Conservation (phyloP, 2,888 invertebrate genomes). For the Orthosia gracilis region DNA sequence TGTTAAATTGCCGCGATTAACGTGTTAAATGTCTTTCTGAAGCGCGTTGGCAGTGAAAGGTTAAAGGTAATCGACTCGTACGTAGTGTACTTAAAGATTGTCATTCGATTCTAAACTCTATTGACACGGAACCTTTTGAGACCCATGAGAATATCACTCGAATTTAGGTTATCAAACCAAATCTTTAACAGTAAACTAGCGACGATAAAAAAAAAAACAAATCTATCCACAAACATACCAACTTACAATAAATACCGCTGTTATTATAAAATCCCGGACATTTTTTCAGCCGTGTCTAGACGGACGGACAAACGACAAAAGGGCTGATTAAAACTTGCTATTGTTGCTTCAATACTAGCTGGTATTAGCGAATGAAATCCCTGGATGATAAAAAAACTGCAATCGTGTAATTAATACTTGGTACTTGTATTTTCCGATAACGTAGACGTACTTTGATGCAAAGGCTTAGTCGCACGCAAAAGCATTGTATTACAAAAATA, state of each 20-base stretch:
- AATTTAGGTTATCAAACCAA: conserved; percentile 10
- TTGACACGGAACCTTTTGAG: neutral
- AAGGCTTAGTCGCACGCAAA: conserved; percentile 49
- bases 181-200: neutral
- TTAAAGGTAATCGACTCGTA: conserved; percentile 68
- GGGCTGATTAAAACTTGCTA: conserved; percentile 88
- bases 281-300: conserved; percentile 84
- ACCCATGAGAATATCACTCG: neutral
- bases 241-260: conserved; percentile 71
- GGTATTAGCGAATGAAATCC: conserved; percentile 66
- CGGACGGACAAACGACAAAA: conserved; percentile 85
- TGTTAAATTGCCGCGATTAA: conserved; percentile 89
- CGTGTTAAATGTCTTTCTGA: conserved; percentile 88
- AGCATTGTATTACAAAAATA: conserved; percentile 39
- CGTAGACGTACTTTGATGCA: conserved; percentile 36
- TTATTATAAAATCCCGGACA: conserved; percentile 78
- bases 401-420: conserved; percentile 61
- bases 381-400: conserved; percentile 65
- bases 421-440: conserved; percentile 50
- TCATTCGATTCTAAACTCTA: conserved; percentile 30
- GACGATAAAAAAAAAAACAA: conserved; percentile 11
- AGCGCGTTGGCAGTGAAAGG: conserved; percentile 76
- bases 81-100: conserved; percentile 43
- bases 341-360: conserved; percentile 78
- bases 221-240: conserved; percentile 20